Evolutionary conservation across 2,113 vertebrate species (phyloP), one percentile per base, ranked within the genome.

Genomic region (Syrmaticus mikado): DNA sequence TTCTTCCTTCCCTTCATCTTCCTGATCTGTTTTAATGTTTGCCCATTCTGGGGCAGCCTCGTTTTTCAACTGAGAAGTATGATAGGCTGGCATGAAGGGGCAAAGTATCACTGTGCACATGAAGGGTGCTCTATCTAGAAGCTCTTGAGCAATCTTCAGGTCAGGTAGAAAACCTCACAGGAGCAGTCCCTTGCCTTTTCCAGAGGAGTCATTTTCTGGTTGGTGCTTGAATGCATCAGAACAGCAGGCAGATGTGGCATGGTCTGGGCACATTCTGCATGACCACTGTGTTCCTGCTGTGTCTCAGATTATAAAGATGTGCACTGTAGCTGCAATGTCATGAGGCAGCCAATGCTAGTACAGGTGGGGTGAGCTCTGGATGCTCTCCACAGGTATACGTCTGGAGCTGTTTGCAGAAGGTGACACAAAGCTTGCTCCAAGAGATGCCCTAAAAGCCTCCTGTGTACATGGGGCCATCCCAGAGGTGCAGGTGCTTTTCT

Each of bases 221-320:
- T 27, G 21, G 14, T 3, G 36, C 38, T 58, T 32, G 12, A 0
- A 4, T 64, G 38, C 32, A 30, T 34, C 34, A 28, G n/a, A 34
- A 40, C 13, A 50, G 20, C 4, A 55, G 50, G n/a, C 19, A 28
- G 28, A 70, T n/a, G 53, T 0, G 0, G 32, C 41, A 50, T 74
- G 72, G 34, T 25, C 7, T 45, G 48, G 48, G 32, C 66, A 53
- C 2, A 16, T 4, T 61, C 57, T 89, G 58, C 82, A 64, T 0
- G 0, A 43, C 76, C 73, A 74, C 52, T 0, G 2, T 41, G 46
- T 38, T 13, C 36, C 53, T 62, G 81, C 89, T 87, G 62, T 95
- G 92, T 94, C 82, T 84, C 84, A 71, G 81, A 21, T 50, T 82
- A 73, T 46, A 85, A 82, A 89, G 82, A 93, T 85, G 55, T 7